These are phyloP conservation scores for Acestrorhynchus altus DNA, from an alignment of 2,797 vertebrate species.

Conservation along the genomic window DNA sequence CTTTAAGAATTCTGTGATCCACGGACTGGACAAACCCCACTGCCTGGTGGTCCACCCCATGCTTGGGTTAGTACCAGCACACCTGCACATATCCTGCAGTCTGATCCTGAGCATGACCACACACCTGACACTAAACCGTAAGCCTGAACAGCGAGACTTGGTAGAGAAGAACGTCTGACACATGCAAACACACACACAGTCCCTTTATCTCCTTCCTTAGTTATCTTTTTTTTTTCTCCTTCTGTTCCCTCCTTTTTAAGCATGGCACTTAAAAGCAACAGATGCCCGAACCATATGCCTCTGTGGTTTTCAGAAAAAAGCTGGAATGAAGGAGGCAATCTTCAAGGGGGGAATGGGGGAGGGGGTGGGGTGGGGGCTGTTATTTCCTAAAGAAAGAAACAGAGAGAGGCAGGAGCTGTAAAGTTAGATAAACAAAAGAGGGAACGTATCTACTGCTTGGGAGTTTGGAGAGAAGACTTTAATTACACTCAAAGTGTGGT, in stretches of 20 bases:
- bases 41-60: constrained; percentile 91
- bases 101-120: background rate
- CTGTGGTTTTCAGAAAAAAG: constrained; percentile 27
- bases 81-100: background rate
- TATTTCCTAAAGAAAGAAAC: constrained; percentile 18
- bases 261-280: constrained; percentile 42
- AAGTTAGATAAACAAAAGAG: constrained; percentile 20
- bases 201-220: background rate
- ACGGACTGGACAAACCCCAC: constrained; percentile 94
- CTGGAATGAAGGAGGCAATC: constrained; percentile 7
- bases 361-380: constrained; percentile 11
- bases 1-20: constrained; percentile 95
- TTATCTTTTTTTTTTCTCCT: background rate
- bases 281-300: constrained; percentile 46
- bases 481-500: background rate
- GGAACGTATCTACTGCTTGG: background rate
- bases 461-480: background rate
- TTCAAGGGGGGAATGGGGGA: constrained; percentile 6
- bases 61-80: constrained; percentile 80
- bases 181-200: background rate
- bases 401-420: constrained; percentile 12
- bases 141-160: too few species aligned
- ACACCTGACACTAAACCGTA: background rate
- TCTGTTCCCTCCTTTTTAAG: constrained; percentile 12
- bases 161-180: too few species aligned